A percentile compares a stretch with the other conserved stretches of the same genome.
These are phyloP conservation scores for Venusia cambrica DNA, from an alignment of 2,888 invertebrate species.

Conservation along the genomic window DNA sequence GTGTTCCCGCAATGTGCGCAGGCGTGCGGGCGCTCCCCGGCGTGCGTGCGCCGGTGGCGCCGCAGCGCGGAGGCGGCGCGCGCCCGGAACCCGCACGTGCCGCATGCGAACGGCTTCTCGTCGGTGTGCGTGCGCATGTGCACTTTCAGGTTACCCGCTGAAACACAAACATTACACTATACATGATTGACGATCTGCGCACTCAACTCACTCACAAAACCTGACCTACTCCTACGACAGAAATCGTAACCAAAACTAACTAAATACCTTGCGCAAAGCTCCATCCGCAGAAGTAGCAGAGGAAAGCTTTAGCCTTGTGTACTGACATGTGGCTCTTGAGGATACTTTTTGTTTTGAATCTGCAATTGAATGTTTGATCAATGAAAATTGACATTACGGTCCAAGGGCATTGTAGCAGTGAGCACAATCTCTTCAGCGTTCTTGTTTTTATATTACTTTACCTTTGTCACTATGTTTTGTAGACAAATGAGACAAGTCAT, in stretches of 20 bases:
- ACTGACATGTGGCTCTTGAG: slow-evolving; percentile 62
- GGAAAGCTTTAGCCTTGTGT: slow-evolving; percentile 56
- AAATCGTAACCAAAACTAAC: neutral
- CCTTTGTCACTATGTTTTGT: too few relatives aligned
- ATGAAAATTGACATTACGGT: too few relatives aligned
- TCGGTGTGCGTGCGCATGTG: slow-evolving; percentile 68
- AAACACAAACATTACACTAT: too few relatives aligned
- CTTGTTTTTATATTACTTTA: too few relatives aligned
- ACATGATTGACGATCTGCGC: too few relatives aligned
- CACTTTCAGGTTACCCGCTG: slow-evolving; percentile 61
- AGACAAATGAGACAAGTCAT: too few relatives aligned
- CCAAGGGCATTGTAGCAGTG: too few relatives aligned
- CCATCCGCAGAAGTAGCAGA: slow-evolving; percentile 67
- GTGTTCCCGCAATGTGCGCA: slow-evolving; percentile 59
- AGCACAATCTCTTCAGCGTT: too few relatives aligned
- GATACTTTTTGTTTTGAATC: slow-evolving; percentile 65
- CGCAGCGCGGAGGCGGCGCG: slow-evolving; percentile 53
- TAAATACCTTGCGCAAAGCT: slow-evolving; percentile 58
- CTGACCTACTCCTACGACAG: too few relatives aligned
- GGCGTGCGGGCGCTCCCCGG: slow-evolving; percentile 37
- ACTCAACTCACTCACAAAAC: too few relatives aligned
- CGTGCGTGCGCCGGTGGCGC: slow-evolving; percentile 61
- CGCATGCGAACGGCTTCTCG: slow-evolving; percentile 58
- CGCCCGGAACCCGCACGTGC: slow-evolving; percentile 55
- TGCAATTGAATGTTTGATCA: slow-evolving; percentile 44